phyloP scores from a whole-genome alignment of 2,888 invertebrate species.

The Pogonocherus hispidulus region DNA sequence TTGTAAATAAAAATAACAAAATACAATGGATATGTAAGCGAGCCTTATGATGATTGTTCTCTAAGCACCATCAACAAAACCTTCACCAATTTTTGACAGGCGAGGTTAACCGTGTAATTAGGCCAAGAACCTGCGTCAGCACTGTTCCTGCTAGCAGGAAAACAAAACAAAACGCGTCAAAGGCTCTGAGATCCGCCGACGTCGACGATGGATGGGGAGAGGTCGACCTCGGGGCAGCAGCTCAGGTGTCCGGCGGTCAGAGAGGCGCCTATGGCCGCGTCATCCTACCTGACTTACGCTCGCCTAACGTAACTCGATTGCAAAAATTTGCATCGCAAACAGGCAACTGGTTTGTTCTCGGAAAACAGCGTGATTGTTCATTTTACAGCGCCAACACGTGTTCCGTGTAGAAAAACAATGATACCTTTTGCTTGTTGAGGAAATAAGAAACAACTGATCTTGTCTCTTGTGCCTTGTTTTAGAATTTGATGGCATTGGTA shows the following conservation, averaged over 20 bases:
- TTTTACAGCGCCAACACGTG: not conserved
- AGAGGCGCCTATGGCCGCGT: slow-evolving; percentile 30
- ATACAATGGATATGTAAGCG: too few species aligned
- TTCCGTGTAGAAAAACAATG: not conserved
- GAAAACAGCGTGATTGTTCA: not conserved
- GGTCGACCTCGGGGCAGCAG: slow-evolving; percentile 31
- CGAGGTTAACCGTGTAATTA: slow-evolving; percentile 26
- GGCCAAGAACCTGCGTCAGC: slow-evolving; percentile 29
- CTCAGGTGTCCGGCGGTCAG: slow-evolving; percentile 32
- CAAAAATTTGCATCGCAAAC: not conserved
- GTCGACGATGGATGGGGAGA: slow-evolving; percentile 27
- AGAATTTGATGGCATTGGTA: too few species aligned
- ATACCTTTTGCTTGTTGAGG: not conserved
- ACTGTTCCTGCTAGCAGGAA: slow-evolving; percentile 17
- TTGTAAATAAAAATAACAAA: too few species aligned
- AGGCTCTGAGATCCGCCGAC: too few species aligned
- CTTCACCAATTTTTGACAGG: not conserved
- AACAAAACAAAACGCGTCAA: slow-evolving; percentile 19
- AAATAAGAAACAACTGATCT: not conserved
- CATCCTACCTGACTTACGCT: not conserved
- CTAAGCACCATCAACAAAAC: not conserved
- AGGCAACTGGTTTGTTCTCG: not conserved
- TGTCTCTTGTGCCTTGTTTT: too few species aligned
- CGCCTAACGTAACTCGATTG: not conserved
- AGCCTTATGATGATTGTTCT: too few species aligned